Evolutionary conservation across 2,888 invertebrate genomes (phyloP).

Genomic region (Drosophila ezoana): DNA sequence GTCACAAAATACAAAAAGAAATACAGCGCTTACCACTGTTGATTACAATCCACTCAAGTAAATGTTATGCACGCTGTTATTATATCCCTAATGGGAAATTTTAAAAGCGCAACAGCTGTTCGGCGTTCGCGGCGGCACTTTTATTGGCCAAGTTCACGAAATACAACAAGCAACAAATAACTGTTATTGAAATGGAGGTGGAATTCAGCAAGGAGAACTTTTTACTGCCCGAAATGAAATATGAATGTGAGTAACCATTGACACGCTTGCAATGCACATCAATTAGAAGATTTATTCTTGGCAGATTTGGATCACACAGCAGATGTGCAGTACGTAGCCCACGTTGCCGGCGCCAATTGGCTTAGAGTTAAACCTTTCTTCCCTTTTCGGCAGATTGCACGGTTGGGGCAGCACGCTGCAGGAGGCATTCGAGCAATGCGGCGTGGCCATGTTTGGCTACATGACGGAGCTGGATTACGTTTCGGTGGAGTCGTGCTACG

Average conservation of each 20-base stretch:
- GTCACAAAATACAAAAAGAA: background rate
- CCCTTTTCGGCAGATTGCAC: constrained; percentile 88
- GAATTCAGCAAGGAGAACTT: constrained; percentile 88
- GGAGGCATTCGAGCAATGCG: constrained; percentile 98
- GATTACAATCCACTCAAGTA: background rate
- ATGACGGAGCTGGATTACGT: constrained; percentile 97
- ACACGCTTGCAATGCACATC: too few relatives aligned
- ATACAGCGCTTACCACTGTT: background rate
- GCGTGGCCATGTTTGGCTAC: constrained; percentile 98
- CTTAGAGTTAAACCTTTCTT: background rate
- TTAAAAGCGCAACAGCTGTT: constrained; percentile 37
- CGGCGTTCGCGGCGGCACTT: background rate
- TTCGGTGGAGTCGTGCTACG: constrained; percentile 90
- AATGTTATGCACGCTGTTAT: constrained; percentile 14
- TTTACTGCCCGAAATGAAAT: constrained; percentile 89
- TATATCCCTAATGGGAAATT: constrained; percentile 22
- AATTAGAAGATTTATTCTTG: background rate
- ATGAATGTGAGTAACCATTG: constrained; percentile 90
- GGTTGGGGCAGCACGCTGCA: constrained; percentile 94
- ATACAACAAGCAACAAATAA: constrained; percentile 15
- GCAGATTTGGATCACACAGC: constrained; percentile 99
- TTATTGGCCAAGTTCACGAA: constrained; percentile 27
- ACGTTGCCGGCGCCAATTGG: constrained; percentile 3
- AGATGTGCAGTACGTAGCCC: constrained; percentile 96
- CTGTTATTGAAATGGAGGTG: constrained; percentile 81